Percentiles rank a stretch among this genome's conserved stretches.
Conservation (phyloP, 2,888 invertebrate genomes). For the Peribatodes rhomboidaria region DNA sequence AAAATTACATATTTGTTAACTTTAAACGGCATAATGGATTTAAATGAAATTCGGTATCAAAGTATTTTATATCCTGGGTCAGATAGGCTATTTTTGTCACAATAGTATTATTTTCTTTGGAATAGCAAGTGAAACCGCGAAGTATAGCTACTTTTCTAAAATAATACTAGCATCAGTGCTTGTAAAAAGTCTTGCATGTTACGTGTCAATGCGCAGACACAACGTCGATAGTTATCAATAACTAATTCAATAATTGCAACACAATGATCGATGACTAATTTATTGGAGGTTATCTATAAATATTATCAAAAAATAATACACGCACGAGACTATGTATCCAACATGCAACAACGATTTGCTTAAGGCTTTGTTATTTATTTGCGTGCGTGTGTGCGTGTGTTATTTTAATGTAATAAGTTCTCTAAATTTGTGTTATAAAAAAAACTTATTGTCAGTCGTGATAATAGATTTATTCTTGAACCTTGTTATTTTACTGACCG, state of each 20-base stretch:
- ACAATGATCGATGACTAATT: conserved; percentile 38
- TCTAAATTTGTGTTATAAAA: background rate
- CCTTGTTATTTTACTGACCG: background rate
- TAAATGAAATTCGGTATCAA: too few relatives aligned
- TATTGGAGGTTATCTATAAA: conserved; percentile 21
- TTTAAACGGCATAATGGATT: too few relatives aligned
- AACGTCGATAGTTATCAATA: conserved; percentile 29
- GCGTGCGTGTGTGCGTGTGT: too few relatives aligned
- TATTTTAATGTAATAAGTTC: background rate
- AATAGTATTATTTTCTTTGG: too few relatives aligned
- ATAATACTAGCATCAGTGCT: too few relatives aligned
- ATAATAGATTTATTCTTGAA: background rate
- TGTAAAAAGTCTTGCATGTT: conserved; percentile 6
- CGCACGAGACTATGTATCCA: conserved; percentile 15
- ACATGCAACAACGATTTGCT: conserved; percentile 6
- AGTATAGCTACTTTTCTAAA: too few relatives aligned
- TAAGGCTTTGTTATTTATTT: background rate
- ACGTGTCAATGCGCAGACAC: conserved; percentile 16
- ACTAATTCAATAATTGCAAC: conserved; percentile 27
- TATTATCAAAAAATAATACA: conserved; percentile 18
- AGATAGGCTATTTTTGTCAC: too few relatives aligned
- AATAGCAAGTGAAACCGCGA: too few relatives aligned
- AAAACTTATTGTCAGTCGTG: background rate
- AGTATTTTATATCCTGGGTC: too few relatives aligned
- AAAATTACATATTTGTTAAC: too few relatives aligned